Evolutionary conservation across 2,797 vertebrate genomes (phyloP).

Genomic region (Tragopan temminckii): DNA sequence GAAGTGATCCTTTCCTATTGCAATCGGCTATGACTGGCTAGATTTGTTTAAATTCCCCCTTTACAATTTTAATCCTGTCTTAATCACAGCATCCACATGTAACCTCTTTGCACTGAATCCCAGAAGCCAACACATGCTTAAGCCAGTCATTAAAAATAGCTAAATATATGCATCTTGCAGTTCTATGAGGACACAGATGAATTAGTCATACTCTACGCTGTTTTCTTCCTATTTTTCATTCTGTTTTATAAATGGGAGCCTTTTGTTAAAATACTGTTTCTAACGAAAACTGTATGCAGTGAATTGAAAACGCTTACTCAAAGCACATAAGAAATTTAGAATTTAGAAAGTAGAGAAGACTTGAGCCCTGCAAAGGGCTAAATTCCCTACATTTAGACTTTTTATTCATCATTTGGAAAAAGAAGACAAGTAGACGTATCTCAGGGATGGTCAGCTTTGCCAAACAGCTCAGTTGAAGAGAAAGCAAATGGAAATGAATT

Average conservation of each 20-base stretch:
- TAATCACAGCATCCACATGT: neutral
- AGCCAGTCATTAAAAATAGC: neutral
- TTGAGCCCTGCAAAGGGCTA: neutral
- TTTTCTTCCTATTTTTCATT: neutral
- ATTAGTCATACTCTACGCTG: neutral
- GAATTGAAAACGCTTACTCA: neutral
- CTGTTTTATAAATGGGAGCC: neutral
- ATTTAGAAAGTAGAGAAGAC: neutral
- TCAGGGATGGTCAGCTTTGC: neutral
- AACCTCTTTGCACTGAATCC: conserved; percentile 14
- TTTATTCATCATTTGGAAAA: conserved; percentile 10
- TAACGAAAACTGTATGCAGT: neutral
- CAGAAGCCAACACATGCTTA: neutral
- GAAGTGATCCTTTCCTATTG: neutral
- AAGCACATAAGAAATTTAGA: neutral
- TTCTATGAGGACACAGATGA: neutral
- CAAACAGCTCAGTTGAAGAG: neutral
- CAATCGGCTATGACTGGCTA: neutral
- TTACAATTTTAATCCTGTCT: conserved; percentile 38
- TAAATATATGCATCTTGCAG: neutral
- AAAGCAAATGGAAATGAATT: neutral
- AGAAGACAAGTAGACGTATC: neutral
- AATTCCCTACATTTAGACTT: neutral
- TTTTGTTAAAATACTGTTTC: neutral
- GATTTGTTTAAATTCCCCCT: neutral